Evolutionary conservation across 2,113 vertebrate species (phyloP), one percentile per base, ranked within the genome.

Genomic region (Psammodynastes pulverulentus): DNA sequence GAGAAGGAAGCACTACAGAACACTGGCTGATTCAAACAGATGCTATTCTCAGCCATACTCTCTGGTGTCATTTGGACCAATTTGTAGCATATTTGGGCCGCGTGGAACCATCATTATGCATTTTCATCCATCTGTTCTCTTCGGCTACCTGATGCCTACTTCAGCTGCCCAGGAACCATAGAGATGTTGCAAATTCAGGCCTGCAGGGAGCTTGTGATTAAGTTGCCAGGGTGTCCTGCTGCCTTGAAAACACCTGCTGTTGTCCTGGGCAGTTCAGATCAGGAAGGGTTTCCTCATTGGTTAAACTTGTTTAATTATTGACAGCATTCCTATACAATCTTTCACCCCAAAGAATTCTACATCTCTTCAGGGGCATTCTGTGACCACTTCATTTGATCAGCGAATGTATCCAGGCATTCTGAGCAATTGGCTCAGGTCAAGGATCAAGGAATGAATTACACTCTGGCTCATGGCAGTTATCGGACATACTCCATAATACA

Each of bases 81-180:
- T 92, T 92, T 92, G 91, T 89, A 92, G 79, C 91, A 89, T 89
- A 92, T 92, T 92, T 92, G 87, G 88, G 87, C 87, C 91, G 85
- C 87, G 86, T 92, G 87, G 91, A 92, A 89, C 45, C 51, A 85
- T 89, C 88, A 26, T 92, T 86, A 89, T 51, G n/a, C 6, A 51
- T 89, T 34, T 58, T 53, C 45, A 62, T 62, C 88, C 91, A 92
- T 92, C 72, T 92, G 91, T 89, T 89, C 91, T 58, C n/a, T 85
- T 58, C 84, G 84, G 62, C 72, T 89, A 92, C 91, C 52, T 85
- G 72, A 85, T 92, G 87, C 87, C 52, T 62, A 43, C 45, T 92
- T 89, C 91, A 62, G 87, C 53, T 54, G 58, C 88, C 88, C 88
- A 62, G 26, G 53, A 89, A 85, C 13, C 43, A 0, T 29, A 29